These are phyloP conservation scores for Papilio glaucus DNA, from an alignment of 1,140 invertebrate species.

Conservation along the genomic window DNA sequence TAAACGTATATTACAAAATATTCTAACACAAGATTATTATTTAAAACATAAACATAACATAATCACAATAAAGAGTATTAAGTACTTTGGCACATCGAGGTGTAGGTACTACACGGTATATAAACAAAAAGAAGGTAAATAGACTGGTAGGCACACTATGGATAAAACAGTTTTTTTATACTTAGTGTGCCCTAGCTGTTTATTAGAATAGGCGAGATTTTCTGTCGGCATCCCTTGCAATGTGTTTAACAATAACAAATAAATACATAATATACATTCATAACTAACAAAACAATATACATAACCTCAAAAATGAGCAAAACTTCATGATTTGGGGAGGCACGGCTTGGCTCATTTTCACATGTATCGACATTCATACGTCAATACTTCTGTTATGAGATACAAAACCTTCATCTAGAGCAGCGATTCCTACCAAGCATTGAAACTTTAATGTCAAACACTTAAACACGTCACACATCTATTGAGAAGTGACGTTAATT, in stretches of 20 bases:
- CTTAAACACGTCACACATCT: too few species aligned
- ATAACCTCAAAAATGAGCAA: background rate
- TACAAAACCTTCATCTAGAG: too few species aligned
- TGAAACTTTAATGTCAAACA: too few species aligned
- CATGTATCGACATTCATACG: too few species aligned
- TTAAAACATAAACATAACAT: slow-evolving; percentile 6
- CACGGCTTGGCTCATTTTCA: too few species aligned
- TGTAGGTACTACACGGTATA: slow-evolving; percentile 7
- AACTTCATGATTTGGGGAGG: background rate
- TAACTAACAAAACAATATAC: background rate
- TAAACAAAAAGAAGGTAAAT: background rate
- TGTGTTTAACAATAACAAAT: background rate
- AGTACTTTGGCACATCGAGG: slow-evolving; percentile 53
- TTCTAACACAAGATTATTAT: slow-evolving; percentile 6
- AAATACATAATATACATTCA: background rate
- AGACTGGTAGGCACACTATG: background rate
- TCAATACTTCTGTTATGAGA: too few species aligned
- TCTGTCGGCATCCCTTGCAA: background rate
- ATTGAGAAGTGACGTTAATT: too few species aligned
- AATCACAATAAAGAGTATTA: slow-evolving; percentile 44
- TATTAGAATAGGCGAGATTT: background rate
- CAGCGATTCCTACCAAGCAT: too few species aligned
- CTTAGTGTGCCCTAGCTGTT: background rate
- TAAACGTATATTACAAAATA: background rate
- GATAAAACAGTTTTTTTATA: background rate